These are phyloP conservation scores for Stenchaetothrips biformis DNA, from an alignment of 2,888 invertebrate species.

Conservation along the genomic window DNA sequence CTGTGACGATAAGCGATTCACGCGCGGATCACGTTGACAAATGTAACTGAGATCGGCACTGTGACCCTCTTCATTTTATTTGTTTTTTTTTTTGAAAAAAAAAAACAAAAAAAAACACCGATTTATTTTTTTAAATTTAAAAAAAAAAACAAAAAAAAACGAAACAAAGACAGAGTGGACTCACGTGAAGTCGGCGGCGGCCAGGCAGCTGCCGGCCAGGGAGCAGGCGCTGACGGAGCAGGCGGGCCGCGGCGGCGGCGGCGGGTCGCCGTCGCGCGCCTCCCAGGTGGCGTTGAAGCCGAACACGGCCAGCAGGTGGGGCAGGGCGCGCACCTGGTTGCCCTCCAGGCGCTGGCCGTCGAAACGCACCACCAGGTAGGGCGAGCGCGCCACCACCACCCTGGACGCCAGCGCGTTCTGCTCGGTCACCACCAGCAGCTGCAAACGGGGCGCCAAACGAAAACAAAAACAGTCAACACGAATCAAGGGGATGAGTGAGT, in stretches of 20 bases:
- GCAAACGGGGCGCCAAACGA: neutral
- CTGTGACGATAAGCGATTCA: no score
- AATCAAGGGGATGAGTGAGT: no score
- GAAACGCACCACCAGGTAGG: slow-evolving; percentile 75
- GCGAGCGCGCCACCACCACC: slow-evolving; percentile 61
- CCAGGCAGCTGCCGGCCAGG: slow-evolving; percentile 77
- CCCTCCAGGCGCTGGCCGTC: slow-evolving; percentile 67
- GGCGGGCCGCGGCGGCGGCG: slow-evolving; percentile 34
- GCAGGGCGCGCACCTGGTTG: slow-evolving; percentile 75
- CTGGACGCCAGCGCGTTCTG: slow-evolving; percentile 56
- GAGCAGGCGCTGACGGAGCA: slow-evolving; percentile 80
- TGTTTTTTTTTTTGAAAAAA: no score
- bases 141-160: neutral
- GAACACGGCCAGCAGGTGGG: slow-evolving; percentile 75
- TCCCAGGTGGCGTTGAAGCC: slow-evolving; percentile 93
- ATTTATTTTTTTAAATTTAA: neutral
- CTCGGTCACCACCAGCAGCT: slow-evolving; percentile 9
- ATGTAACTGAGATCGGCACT: no score
- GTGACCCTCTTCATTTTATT: no score
- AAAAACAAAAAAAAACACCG: no score
- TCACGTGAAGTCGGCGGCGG: slow-evolving; percentile 66
- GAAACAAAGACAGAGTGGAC: slow-evolving; percentile 42
- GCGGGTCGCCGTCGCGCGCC: slow-evolving; percentile 38
- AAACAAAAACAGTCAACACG: no score
- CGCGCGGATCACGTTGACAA: neutral